Conservation (phyloP, 2,888 invertebrate species). For the Timema podura region DNA sequence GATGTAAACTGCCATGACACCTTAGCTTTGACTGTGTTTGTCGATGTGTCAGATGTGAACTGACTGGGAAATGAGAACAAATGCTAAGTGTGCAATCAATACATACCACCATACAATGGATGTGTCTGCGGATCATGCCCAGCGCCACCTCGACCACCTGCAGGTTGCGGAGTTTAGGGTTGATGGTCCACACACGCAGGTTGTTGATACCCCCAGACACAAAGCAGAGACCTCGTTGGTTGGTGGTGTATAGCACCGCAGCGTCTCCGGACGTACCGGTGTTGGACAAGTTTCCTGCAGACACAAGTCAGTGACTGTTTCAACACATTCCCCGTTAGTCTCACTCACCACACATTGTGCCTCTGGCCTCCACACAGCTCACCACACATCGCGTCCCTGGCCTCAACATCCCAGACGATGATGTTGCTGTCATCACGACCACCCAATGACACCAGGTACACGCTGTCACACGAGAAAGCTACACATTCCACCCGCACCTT, state of each 20-base stretch:
- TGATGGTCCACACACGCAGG: constrained; percentile 70
- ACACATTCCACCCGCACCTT: constrained; percentile 84
- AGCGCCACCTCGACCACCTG: constrained; percentile 68
- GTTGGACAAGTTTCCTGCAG: constrained; percentile 50
- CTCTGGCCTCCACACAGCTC: constrained; percentile 36
- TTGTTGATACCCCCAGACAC: constrained; percentile 71
- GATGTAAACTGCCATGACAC: no score
- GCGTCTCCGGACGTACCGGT: constrained; percentile 71
- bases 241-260: constrained; percentile 52
- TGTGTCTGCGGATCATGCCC: constrained; percentile 72
- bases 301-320: not conserved
- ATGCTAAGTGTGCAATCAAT: no score
- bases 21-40: no score
- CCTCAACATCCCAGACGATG: constrained; percentile 75
- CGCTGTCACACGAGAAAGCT: constrained; percentile 76
- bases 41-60: no score
- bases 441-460: constrained; percentile 78
- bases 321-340: not conserved
- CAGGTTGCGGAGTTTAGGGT: constrained; percentile 63
- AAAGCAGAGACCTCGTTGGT: constrained; percentile 60
- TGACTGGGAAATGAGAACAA: no score
- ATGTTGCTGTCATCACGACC: constrained; percentile 87
- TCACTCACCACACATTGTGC: no score
- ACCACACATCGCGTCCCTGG: constrained; percentile 57
- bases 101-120: constrained; percentile 63